Conservation (phyloP, 2,888 invertebrate species). For the Acanthosepion esculentum region DNA sequence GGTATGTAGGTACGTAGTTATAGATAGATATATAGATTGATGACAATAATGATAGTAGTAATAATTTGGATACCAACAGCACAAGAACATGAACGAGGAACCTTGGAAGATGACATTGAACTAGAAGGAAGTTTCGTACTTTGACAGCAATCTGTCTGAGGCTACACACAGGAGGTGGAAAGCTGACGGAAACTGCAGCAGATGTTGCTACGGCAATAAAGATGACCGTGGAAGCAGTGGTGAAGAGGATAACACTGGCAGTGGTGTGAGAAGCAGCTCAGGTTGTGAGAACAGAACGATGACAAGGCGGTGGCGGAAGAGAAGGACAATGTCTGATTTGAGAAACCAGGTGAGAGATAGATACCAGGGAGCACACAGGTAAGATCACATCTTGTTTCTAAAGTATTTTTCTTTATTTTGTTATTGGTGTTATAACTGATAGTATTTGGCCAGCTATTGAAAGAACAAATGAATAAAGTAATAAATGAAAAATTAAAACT, state of each 20-base stretch:
- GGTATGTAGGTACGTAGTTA: background rate
- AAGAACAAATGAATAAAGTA: background rate
- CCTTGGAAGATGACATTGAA: conserved; percentile 45
- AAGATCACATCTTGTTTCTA: background rate
- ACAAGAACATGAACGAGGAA: conserved; percentile 39
- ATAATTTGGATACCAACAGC: conserved; percentile 40
- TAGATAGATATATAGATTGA: background rate
- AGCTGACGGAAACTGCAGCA: conserved; percentile 25
- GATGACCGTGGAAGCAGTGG: conserved; percentile 4
- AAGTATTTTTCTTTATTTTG: no score
- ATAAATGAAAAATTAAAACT: background rate
- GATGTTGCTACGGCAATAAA: conserved; percentile 38
- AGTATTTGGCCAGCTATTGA: background rate
- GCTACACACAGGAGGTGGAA: background rate
- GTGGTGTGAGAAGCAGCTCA: background rate
- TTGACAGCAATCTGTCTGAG: conserved; percentile 37
- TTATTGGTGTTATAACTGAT: no score
- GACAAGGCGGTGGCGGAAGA: background rate
- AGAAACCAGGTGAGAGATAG: background rate
- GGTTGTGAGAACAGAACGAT: background rate
- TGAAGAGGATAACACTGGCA: background rate
- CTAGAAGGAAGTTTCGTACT: conserved; percentile 13
- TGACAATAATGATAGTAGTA: conserved; percentile 14
- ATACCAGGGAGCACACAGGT: background rate
- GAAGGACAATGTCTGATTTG: background rate